Evolutionary conservation across 2,888 invertebrate species (phyloP).

Genomic region (Oscheius sp.): DNA sequence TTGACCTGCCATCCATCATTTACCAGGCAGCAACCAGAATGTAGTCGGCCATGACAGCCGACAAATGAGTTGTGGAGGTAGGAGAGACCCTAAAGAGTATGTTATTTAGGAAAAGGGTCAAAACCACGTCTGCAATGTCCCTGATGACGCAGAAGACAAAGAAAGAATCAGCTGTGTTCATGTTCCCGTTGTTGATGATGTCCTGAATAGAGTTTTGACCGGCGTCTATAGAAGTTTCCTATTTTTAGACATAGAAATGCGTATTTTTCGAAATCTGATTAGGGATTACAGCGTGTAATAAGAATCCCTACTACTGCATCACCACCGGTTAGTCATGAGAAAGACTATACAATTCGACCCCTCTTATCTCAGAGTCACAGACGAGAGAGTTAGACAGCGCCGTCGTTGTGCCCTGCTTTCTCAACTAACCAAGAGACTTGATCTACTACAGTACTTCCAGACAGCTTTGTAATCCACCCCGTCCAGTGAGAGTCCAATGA

Average conservation of each 20-base stretch:
- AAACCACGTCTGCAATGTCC: conserved; percentile 38
- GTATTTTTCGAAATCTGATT: too few species aligned
- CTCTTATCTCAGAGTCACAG: too few species aligned
- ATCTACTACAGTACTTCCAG: conserved; percentile 68
- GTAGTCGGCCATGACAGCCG: conserved; percentile 54
- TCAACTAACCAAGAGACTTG: conserved; percentile 45
- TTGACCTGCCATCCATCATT: conserved; percentile 66
- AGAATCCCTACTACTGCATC: too few species aligned
- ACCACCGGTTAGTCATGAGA: too few species aligned
- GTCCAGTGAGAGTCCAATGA: conserved; percentile 68
- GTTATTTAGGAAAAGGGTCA: not conserved
- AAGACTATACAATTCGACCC: too few species aligned
- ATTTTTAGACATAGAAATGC: conserved; percentile 58
- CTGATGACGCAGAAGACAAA: conserved; percentile 65
- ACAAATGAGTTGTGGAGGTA: conserved; percentile 59
- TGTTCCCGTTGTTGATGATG: conserved; percentile 69
- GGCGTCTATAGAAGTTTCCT: conserved; percentile 45
- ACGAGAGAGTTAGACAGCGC: too few species aligned
- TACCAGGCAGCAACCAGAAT: conserved; percentile 61
- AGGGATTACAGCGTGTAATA: too few species aligned
- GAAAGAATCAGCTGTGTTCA: conserved; percentile 68
- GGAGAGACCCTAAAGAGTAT: conserved; percentile 51
- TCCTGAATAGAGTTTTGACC: conserved; percentile 51
- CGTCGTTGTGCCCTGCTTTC: not conserved
- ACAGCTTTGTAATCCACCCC: conserved; percentile 58